phyloP scores from a whole-genome alignment of 2,797 vertebrate species.

The Ctenopoma multispine region DNA sequence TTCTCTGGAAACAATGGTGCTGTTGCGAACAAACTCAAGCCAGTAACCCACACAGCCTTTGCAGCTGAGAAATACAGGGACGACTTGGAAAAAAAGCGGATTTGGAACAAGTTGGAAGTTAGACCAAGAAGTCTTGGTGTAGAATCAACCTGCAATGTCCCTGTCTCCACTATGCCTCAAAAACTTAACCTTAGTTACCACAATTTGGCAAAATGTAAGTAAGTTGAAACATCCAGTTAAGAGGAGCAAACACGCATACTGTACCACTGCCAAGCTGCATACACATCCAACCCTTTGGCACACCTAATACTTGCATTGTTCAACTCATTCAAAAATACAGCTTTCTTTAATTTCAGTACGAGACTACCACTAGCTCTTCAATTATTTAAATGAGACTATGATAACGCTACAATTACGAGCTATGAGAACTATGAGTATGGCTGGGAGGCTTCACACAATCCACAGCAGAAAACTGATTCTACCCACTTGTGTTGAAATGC shows the following conservation, averaged over 20 bases:
- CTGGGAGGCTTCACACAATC: slow-evolving; percentile 28
- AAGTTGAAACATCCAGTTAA: background rate
- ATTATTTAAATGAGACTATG: slow-evolving; percentile 48
- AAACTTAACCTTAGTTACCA: background rate
- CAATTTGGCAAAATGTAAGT: fast-evolving
- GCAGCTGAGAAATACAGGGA: background rate
- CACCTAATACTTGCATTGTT: background rate
- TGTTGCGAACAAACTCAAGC: background rate
- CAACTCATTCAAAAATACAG: slow-evolving; percentile 11
- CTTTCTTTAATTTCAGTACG: slow-evolving; percentile 32
- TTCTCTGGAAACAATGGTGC: background rate
- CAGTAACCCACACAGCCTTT: background rate
- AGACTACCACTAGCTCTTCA: slow-evolving; percentile 30
- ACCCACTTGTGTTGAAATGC: slow-evolving; percentile 17
- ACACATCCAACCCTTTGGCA: slow-evolving; percentile 4
- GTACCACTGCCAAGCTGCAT: background rate
- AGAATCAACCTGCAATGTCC: too few species aligned
- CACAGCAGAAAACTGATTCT: slow-evolving; percentile 41
- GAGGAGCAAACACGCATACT: too few species aligned
- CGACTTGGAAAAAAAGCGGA: background rate
- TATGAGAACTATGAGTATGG: too few species aligned
- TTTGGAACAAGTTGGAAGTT: background rate
- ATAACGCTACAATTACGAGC: slow-evolving; percentile 26
- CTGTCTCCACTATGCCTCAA: background rate
- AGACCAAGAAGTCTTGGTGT: too few species aligned